phyloP scores from a whole-genome alignment of 2,888 invertebrate species.

The Pilophorus perplexus region DNA sequence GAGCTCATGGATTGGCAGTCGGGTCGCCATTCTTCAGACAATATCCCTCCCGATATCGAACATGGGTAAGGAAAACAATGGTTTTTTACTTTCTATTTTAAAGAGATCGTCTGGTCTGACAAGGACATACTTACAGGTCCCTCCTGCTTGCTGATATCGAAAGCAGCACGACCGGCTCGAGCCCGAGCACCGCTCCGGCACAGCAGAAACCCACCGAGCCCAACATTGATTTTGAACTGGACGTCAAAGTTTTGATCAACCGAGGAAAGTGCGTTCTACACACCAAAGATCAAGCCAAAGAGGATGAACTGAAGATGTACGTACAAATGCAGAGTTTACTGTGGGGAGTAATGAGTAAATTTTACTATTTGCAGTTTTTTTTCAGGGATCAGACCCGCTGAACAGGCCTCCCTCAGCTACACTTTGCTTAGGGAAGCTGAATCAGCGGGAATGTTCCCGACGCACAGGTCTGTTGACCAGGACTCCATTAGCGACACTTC shows the following conservation, averaged over 20 bases:
- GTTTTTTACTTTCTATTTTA: background rate
- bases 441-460: no score
- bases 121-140: conserved; percentile 23
- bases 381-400: no score
- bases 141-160: conserved; percentile 43
- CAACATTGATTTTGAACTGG: conserved; percentile 91
- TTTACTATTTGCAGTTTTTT: no score
- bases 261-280: conserved; percentile 96
- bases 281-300: conserved; percentile 74
- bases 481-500: no score
- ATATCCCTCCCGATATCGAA: conserved; percentile 44
- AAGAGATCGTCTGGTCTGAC: background rate
- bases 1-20: conserved; percentile 47
- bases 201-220: conserved; percentile 73
- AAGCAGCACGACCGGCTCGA: conserved; percentile 45
- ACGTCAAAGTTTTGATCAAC: conserved; percentile 93
- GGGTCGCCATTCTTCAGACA: conserved; percentile 44
- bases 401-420: no score
- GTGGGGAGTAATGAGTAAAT: no score
- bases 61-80: conserved; percentile 42
- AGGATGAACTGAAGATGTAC: conserved; percentile 67
- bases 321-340: conserved; percentile 47
- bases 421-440: no score
- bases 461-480: no score
- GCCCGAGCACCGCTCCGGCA: conserved; percentile 43